A percentile compares a stretch with the other conserved stretches of the same genome.
phyloP scores from a whole-genome alignment of 2,888 invertebrate genomes.

The Acronicta alni region DNA sequence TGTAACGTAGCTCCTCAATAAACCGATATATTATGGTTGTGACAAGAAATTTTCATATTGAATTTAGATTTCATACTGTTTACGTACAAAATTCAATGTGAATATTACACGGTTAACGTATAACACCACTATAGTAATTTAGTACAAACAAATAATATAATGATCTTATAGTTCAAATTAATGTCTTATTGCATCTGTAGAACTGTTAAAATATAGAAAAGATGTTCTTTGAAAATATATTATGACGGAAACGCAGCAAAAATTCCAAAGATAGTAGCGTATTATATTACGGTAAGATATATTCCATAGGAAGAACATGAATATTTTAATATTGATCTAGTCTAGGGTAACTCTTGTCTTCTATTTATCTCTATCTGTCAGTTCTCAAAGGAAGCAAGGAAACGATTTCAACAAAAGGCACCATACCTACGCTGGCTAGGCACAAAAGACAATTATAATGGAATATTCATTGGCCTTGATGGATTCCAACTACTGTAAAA shows the following conservation, averaged over 20 bases:
- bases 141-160: conserved; percentile 49
- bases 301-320: conserved; percentile 31
- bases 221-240: conserved; percentile 6
- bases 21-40: conserved; percentile 37
- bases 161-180: conserved; percentile 35
- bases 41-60: conserved; percentile 33
- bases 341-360: conserved; percentile 37
- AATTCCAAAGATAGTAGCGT: conserved; percentile 46
- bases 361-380: conserved; percentile 13
- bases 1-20: conserved; percentile 16
- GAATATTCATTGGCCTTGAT: conserved; percentile 16
- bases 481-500: conserved; percentile 17
- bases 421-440: not conserved
- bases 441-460: conserved; percentile 9
- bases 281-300: conserved; percentile 42
- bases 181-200: conserved; percentile 17
- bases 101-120: conserved; percentile 24
- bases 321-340: conserved; percentile 47
- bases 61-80: conserved; percentile 10
- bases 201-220: conserved; percentile 10
- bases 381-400: conserved; percentile 7
- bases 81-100: conserved; percentile 30
- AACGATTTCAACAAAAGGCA: conserved; percentile 9
- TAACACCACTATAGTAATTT: conserved; percentile 27
- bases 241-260: conserved; percentile 35